Evolutionary conservation across 2,113 vertebrate genomes (phyloP), one percentile per base, ranked within the genome.

Genomic region (Sylvia atricapilla): DNA sequence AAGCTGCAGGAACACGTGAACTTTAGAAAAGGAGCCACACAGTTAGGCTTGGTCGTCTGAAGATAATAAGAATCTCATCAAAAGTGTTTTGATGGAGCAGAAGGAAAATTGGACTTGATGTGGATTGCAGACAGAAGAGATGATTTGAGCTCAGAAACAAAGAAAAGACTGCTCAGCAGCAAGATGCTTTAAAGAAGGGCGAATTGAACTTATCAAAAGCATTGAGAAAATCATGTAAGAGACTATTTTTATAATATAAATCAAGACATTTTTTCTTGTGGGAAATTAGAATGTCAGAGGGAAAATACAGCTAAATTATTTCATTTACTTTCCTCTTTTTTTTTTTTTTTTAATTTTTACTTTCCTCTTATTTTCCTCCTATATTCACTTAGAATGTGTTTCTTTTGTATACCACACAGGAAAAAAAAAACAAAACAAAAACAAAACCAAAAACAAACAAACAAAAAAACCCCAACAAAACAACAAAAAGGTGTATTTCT

Each of bases 161-260:
- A 94, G 78, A 91, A 80, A 89, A 77, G 52, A 63, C 87, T 93
- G 67, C 68, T 88, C 63, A 91, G 75, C 43, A 83, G 78, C 55
- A 86, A 90, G 79, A 86, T 50, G 72, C 72, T 90, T 86, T 93
- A 80, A 93, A 90, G 46, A 90, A 84, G 31, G 39, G n/a, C 39
- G 95, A 94, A 97, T 81, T 96, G 47, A 90, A 94, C 95, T 95
- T 90, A 93, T 67, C 58, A 86, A 47, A 72, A 39, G 47, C 49
- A 90, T 58, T 52, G 85, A 94, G 76, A 86, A 81, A 96, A 93
- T 81, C 3, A 81, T 33, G 27, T 84, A 88, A 90, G 35, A 93
- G 33, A 74, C 62, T 93, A 92, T 84, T 96, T 95, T 86, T 70
- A 84, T 78, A 59, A 86, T 75, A 90, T 28, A 88, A 30, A 75